phyloP scores from a whole-genome alignment of 2,113 vertebrate genomes.

The Festucalex cinctus region DNA sequence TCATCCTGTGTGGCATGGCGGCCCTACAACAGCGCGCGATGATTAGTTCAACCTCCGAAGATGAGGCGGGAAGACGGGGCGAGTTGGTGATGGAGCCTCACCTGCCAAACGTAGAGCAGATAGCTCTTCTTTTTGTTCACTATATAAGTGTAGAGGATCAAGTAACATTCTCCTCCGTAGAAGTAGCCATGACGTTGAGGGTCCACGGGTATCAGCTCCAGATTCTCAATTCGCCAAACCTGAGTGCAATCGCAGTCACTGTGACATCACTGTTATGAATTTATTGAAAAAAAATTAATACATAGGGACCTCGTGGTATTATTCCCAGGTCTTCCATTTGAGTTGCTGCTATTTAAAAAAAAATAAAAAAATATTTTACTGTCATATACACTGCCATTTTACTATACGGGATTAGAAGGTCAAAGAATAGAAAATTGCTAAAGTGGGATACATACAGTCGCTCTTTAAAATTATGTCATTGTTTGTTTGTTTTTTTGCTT shows the following conservation, averaged over 20 bases:
- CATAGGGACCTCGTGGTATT: no score
- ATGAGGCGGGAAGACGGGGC: neutral
- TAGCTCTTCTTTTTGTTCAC: slow-evolving; percentile 69
- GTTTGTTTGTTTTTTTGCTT: no score
- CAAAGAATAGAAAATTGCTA: no score
- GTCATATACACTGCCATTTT: no score
- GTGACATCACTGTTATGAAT: no score
- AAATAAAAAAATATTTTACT: no score
- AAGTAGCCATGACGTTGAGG: slow-evolving; percentile 75
- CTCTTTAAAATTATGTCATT: no score
- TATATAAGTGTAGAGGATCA: slow-evolving; percentile 83
- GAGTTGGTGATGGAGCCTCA: slow-evolving; percentile 41
- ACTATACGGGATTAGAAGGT: no score
- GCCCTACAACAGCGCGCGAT: slow-evolving; percentile 64
- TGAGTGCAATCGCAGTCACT: slow-evolving; percentile 28
- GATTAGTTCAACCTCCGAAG: neutral
- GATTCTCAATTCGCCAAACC: slow-evolving; percentile 86
- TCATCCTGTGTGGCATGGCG: slow-evolving; percentile 81
- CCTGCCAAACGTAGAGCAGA: slow-evolving; percentile 89
- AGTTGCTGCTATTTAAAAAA: no score
- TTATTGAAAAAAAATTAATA: no score
- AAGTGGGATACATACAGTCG: no score
- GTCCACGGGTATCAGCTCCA: slow-evolving; percentile 79
- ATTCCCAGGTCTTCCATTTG: no score
- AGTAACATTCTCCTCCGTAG: slow-evolving; percentile 89